phyloP scores from a whole-genome alignment of 2,113 vertebrate species.

The Clinocottus analis region DNA sequence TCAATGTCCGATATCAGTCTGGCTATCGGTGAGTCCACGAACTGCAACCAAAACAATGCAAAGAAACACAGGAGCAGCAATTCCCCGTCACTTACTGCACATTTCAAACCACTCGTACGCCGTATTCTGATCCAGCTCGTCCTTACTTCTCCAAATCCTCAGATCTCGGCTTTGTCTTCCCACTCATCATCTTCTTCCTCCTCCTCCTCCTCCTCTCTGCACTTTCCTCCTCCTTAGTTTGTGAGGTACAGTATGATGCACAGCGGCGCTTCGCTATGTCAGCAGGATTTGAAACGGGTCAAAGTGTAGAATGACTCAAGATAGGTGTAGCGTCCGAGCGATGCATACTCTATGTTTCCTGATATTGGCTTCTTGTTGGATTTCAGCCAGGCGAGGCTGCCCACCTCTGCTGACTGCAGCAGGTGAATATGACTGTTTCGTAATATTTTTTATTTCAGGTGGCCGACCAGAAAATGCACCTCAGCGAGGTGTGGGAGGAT shows the following conservation, averaged over 20 bases:
- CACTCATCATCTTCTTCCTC: slow-evolving; percentile 43
- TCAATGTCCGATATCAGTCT: not conserved
- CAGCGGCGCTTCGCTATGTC: slow-evolving; percentile 47
- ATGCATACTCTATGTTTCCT: slow-evolving; percentile 20
- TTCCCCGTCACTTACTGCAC: not conserved
- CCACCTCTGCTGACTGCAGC: slow-evolving; percentile 38
- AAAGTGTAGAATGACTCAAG: slow-evolving; percentile 53
- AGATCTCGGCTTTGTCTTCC: slow-evolving; percentile 46
- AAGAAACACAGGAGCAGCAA: slow-evolving; percentile 17
- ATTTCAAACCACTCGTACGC: slow-evolving; percentile 17
- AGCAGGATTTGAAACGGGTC: slow-evolving; percentile 64
- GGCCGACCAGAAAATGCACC: slow-evolving; percentile 37
- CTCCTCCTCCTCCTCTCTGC: slow-evolving; percentile 33
- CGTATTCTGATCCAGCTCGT: slow-evolving; percentile 30
- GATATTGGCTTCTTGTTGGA: slow-evolving; percentile 25
- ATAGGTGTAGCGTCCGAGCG: slow-evolving; percentile 28
- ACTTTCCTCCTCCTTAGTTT: slow-evolving; percentile 46
- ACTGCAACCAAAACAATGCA: slow-evolving; percentile 1
- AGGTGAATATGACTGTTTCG: slow-evolving; percentile 25
- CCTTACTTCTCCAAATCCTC: slow-evolving; percentile 22
- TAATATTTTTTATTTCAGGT: slow-evolving; percentile 35
- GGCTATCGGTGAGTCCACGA: not conserved
- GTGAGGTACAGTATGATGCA: slow-evolving; percentile 41
- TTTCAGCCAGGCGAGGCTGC: slow-evolving; percentile 17
- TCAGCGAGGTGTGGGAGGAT: slow-evolving; percentile 43